phyloP scores from a whole-genome alignment of 2,113 vertebrate species.

The Cariama cristata region DNA sequence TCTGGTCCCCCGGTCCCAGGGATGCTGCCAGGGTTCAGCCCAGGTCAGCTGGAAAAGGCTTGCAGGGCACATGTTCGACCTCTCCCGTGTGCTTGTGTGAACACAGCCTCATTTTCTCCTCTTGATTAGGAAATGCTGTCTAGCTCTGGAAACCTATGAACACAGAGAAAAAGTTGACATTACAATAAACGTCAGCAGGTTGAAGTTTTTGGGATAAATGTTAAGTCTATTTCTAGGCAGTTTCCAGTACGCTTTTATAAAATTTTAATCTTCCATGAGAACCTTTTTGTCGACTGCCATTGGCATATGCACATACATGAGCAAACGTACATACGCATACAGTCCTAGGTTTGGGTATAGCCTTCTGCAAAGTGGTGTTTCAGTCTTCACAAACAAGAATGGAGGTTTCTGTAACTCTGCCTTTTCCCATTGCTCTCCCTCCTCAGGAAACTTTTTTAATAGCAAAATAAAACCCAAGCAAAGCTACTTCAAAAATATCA shows the following conservation, averaged over 20 bases:
- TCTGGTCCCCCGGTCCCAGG: too few relatives aligned
- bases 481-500: neutral
- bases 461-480: neutral
- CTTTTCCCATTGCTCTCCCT: neutral
- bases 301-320: neutral
- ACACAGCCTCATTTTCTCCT: neutral
- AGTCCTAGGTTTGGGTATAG: neutral
- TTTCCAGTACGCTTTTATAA: neutral
- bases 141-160: neutral
- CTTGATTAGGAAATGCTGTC: too few relatives aligned
- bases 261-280: neutral
- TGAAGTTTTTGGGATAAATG: neutral
- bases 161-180: neutral
- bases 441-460: neutral
- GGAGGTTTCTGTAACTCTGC: neutral
- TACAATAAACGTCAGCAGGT: neutral
- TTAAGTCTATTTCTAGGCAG: neutral
- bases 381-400: fast-evolving
- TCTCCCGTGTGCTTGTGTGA: neutral
- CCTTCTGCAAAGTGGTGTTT: neutral
- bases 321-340: fast-evolving
- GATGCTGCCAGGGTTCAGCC: neutral
- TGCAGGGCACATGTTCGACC: fast-evolving
- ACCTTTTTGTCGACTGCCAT: neutral
- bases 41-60: too few relatives aligned